A percentile compares a stretch with the other conserved stretches of the same genome.
phyloP scores from a whole-genome alignment of 2,888 invertebrate genomes.

The Drosophila bunnanda region DNA sequence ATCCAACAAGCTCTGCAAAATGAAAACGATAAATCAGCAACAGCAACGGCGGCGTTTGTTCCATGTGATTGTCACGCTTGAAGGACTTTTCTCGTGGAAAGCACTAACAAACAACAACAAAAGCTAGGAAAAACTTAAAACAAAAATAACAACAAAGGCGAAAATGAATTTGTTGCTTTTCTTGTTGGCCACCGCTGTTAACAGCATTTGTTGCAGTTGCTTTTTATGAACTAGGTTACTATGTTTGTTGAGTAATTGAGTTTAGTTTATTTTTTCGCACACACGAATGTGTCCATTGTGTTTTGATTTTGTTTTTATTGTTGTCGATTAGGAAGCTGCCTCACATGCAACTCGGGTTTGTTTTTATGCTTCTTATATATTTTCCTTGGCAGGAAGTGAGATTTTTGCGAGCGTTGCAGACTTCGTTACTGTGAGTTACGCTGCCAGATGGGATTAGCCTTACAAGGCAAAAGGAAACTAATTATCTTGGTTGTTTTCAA shows the following conservation, averaged over 20 bases:
- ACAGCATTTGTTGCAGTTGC: slow-evolving; percentile 55
- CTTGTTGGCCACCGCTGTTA: slow-evolving; percentile 65
- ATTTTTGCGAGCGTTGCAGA: slow-evolving; percentile 2
- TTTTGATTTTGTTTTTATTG: slow-evolving; percentile 38
- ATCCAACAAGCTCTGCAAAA: slow-evolving; percentile 77
- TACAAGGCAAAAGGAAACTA: slow-evolving; percentile 12
- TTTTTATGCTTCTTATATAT: slow-evolving; percentile 24
- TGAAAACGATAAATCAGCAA: slow-evolving; percentile 79
- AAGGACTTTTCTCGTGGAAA: slow-evolving; percentile 74
- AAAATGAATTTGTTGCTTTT: slow-evolving; percentile 81
- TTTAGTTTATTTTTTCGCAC: slow-evolving; percentile 72
- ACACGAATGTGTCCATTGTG: slow-evolving; percentile 56
- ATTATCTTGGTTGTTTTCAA: slow-evolving; percentile 2
- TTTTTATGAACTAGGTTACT: slow-evolving; percentile 79
- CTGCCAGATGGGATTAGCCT: slow-evolving; percentile 16
- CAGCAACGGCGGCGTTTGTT: slow-evolving; percentile 54
- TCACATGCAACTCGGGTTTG: slow-evolving; percentile 69
- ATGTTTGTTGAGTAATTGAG: slow-evolving; percentile 81
- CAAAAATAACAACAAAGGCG: slow-evolving; percentile 67
- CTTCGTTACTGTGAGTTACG: slow-evolving; percentile 5
- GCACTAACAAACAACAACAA: slow-evolving; percentile 20
- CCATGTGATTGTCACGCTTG: slow-evolving; percentile 81
- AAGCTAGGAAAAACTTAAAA: slow-evolving; percentile 7
- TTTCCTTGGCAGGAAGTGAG: slow-evolving; percentile 48
- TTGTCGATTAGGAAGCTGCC: slow-evolving; percentile 71